These are phyloP conservation scores for Bombylius discolor DNA, from an alignment of 2,888 invertebrate species.

Conservation along the genomic window DNA sequence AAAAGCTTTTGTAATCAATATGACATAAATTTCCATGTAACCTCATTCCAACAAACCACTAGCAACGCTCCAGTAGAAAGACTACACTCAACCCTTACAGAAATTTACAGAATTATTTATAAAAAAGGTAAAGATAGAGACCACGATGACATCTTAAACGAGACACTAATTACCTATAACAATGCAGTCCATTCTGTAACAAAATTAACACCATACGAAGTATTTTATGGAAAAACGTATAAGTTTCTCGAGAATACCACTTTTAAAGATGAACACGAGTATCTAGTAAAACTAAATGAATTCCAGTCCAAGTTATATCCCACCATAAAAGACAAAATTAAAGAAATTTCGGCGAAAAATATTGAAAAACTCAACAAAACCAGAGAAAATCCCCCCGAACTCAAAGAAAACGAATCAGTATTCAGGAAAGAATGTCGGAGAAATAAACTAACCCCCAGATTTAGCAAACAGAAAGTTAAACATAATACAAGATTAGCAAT, in stretches of 20 bases:
- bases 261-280: background rate
- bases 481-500: background rate
- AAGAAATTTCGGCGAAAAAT: background rate
- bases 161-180: background rate
- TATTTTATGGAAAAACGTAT: background rate
- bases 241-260: background rate
- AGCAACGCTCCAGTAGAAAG: slow-evolving; percentile 13
- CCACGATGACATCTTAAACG: slow-evolving; percentile 1
- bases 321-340: background rate
- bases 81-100: slow-evolving; percentile 11
- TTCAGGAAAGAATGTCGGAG: background rate
- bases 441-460: background rate
- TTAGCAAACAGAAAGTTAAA: background rate
- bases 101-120: slow-evolving; percentile 13
- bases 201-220: slow-evolving; percentile 1
- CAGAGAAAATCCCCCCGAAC: background rate
- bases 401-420: background rate
- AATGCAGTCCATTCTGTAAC: background rate
- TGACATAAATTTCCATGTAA: slow-evolving; percentile 8
- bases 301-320: background rate
- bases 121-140: background rate
- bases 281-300: background rate
- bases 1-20: slow-evolving; percentile 11
- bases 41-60: background rate
- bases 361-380: background rate